Base-by-base conservation (phyloP, 2,113 vertebrate genomes). In the Syrmaticus mikado region DNA sequence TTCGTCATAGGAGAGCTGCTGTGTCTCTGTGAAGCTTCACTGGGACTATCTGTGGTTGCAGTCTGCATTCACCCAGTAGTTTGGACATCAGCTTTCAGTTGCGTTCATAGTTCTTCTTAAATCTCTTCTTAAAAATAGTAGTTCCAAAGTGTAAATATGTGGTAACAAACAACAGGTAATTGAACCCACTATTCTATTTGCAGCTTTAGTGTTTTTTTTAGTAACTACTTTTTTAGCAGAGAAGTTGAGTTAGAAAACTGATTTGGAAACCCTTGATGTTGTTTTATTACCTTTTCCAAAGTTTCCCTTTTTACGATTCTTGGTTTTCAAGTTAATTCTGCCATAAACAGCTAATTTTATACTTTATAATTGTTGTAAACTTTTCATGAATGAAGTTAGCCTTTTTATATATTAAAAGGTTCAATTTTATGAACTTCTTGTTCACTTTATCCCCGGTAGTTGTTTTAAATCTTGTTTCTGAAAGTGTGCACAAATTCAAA, bases 1-100 rank as follows among this genome's bases (percentile, higher is more conserved):
- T 50, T 70, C 21, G 15, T 24, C 4, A 13, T 38, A 25, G 8
- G 18, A 36, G 4, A 12, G 11, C 27, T 75, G 19, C 12, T 8
- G 3, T 1, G 0, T 41, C 52, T 60, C 0, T 27, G 9, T 58
- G 10, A 5, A 55, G 64, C 32, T 16, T 6, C 3, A 6, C 11
- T 71, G 34, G 14, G 1, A 3, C 68, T 32, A 22, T 16, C 5
- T 7, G 0, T 66, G 4, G 7, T 17, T 40, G 27, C 40, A 62
- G 8, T 11, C 30, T 64, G 8, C 24, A 38, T 81, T 40, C 8
- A 21, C 10, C 5, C 1, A 60, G 34, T 52, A 46, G 6, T 2
- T 19, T 86, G 21, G 40, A 52, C 52, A 9, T 76, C 62, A 66
- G 22, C 30, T 77, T 93, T 27, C 20, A 30, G 40, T 68, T 76